Evolutionary conservation across 2,113 vertebrate genomes (phyloP).

Genomic region (Callionymus lyra): DNA sequence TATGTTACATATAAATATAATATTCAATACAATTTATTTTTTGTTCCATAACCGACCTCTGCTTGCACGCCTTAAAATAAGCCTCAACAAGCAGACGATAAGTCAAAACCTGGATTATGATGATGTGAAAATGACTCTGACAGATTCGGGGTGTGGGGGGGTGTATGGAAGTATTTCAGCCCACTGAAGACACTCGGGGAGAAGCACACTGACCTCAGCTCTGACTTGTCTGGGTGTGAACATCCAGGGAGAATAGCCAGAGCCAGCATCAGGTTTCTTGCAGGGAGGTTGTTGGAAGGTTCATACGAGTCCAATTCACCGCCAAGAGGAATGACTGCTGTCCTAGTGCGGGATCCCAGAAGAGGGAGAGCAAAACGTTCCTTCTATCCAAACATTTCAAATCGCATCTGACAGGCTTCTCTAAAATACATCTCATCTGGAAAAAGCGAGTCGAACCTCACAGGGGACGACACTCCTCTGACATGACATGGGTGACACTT

Average conservation of each 20-base stretch:
- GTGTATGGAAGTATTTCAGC: slow-evolving; percentile 12
- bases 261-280: slow-evolving; percentile 33
- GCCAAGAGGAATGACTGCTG: slow-evolving; percentile 23
- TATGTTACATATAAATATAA: too few relatives aligned
- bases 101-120: too few relatives aligned
- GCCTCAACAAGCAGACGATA: too few relatives aligned
- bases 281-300: slow-evolving; percentile 14
- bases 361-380: too few relatives aligned
- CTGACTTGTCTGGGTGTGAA: slow-evolving; percentile 45
- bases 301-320: slow-evolving; percentile 36
- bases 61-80: too few relatives aligned
- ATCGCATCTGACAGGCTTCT: too few relatives aligned
- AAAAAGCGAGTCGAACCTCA: slow-evolving; percentile 25
- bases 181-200: slow-evolving; percentile 16
- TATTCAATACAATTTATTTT: too few relatives aligned
- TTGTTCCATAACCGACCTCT: too few relatives aligned
- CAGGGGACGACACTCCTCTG: slow-evolving; percentile 21
- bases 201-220: slow-evolving; percentile 25
- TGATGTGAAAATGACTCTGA: slow-evolving; percentile 5
- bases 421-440: slow-evolving; percentile 17
- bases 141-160: too few relatives aligned
- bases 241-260: slow-evolving; percentile 38
- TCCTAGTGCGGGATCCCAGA: slow-evolving; percentile 5
- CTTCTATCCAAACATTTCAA: too few relatives aligned
- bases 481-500: slow-evolving; percentile 34